Evolutionary conservation across 2,888 invertebrate species (phyloP).

Genomic region (Sipha maydis): DNA sequence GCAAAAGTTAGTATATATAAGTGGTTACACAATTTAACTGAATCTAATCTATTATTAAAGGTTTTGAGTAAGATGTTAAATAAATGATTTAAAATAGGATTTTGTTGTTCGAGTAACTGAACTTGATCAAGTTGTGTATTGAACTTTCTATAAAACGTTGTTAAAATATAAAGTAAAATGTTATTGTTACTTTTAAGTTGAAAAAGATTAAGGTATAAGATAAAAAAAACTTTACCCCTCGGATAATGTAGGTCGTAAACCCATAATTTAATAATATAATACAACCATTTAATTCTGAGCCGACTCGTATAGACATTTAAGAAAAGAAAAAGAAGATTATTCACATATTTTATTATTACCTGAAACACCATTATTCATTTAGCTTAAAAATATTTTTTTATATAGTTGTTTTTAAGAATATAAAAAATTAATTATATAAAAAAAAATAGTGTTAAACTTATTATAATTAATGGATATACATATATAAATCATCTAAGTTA

Average conservation of each 20-base stretch:
- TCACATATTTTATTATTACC: neutral
- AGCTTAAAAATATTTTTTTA: neutral
- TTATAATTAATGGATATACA: too few relatives aligned
- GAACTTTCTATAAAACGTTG: neutral
- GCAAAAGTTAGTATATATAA: neutral
- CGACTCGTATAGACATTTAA: neutral
- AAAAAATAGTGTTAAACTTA: too few relatives aligned
- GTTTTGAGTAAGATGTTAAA: neutral
- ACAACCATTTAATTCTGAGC: neutral
- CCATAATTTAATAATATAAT: slow-evolving; percentile 2
- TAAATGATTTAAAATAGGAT: neutral
- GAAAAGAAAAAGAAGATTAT: neutral
- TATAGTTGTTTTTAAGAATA: too few relatives aligned
- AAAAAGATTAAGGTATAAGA: neutral
- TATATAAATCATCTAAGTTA: too few relatives aligned
- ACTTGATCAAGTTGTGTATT: neutral
- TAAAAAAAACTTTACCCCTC: neutral
- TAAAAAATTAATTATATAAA: too few relatives aligned
- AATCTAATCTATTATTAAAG: neutral
- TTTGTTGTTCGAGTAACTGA: neutral
- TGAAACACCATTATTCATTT: neutral
- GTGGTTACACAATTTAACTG: neutral
- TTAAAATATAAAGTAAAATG: neutral
- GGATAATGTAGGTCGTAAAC: neutral
- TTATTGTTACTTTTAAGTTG: neutral